Base-by-base conservation (phyloP, 2,797 vertebrate species). In the Euthynnus affinis region DNA sequence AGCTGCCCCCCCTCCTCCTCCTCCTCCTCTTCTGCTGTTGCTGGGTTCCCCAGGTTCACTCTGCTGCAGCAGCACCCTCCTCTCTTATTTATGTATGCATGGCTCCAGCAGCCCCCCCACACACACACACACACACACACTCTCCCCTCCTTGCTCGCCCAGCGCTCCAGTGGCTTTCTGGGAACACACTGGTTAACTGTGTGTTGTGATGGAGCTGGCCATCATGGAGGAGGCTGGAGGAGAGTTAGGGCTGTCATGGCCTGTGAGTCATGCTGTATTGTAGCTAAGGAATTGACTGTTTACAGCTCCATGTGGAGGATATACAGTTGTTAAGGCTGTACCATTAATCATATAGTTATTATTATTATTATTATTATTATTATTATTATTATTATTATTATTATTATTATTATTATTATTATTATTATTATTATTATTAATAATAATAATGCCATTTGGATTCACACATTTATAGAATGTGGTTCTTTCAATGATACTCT, bases 41-140 rank as follows among this genome's bases (percentile, higher is more conserved):
- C 85, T 80, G 84, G 88, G 94, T 93, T 94, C 91, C 88, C 60
- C 63, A 70, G 74, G 89, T 94, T 95, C 86, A 91, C 59, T 80
- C 71, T 88, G 89, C 88, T 87, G 88, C 90, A 80, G 88, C 90
- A 80, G 74, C 76, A 60, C 69, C 60, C 81, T 82, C 82, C 59
- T 82, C 59, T 81, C 68, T 78, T 67, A 59, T 77, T 63, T 85
- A 75, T 89, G 71, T 76, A 89, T 90, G 83, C 77, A 82, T 76
- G 29, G 56, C 73, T 69, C 49, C 51, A 63, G 51, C 77, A 15
- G n/a, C 68, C 64, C 53, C 46, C 52, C 48, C 8, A 23, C 42
- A n/a, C n/a, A n/a, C n/a, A n/a, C n/a, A n/a, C n/a, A n/a, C n/a
- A n/a, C n/a, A n/a, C n/a, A n/a, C n/a, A n/a, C n/a, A n/a, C 59